Percentiles rank a stretch among this genome's conserved stretches.
These are phyloP conservation scores for Tylochromis polylepis DNA, from an alignment of 2,113 vertebrate species.

Conservation along the genomic window DNA sequence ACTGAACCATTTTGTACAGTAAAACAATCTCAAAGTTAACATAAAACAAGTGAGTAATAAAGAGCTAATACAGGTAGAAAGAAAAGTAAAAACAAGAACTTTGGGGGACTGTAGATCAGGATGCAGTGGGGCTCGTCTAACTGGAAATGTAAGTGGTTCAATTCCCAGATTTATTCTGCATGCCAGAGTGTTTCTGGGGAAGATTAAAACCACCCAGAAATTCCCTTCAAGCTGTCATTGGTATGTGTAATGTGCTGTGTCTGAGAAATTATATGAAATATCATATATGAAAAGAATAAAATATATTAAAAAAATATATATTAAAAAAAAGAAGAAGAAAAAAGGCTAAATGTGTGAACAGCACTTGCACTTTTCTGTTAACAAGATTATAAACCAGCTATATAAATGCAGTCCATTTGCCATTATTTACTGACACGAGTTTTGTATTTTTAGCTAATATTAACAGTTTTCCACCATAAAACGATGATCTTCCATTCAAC, in stretches of 20 bases:
- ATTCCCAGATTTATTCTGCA: background rate
- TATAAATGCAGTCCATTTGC: background rate
- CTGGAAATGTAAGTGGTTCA: too few species aligned
- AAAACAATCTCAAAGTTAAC: background rate
- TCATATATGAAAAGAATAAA: too few species aligned
- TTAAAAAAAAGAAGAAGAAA: too few species aligned
- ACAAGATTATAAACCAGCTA: rapidly evolving
- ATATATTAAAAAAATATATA: too few species aligned
- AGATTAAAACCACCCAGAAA: background rate
- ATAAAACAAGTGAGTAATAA: background rate
- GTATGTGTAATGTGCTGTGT: background rate
- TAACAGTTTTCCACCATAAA: background rate
- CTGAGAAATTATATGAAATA: background rate
- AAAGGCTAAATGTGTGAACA: background rate
- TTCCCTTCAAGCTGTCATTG: background rate
- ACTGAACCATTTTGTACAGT: background rate
- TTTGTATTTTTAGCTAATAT: background rate
- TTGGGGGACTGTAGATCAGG: background rate
- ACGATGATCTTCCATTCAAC: background rate
- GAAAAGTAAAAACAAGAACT: background rate
- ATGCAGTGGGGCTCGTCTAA: too few species aligned
- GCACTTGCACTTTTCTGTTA: background rate
- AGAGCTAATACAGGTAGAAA: background rate
- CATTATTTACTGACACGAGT: background rate
- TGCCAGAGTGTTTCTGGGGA: background rate